Conservation (phyloP, 2,888 invertebrate species). For the Cheilosia impressa region DNA sequence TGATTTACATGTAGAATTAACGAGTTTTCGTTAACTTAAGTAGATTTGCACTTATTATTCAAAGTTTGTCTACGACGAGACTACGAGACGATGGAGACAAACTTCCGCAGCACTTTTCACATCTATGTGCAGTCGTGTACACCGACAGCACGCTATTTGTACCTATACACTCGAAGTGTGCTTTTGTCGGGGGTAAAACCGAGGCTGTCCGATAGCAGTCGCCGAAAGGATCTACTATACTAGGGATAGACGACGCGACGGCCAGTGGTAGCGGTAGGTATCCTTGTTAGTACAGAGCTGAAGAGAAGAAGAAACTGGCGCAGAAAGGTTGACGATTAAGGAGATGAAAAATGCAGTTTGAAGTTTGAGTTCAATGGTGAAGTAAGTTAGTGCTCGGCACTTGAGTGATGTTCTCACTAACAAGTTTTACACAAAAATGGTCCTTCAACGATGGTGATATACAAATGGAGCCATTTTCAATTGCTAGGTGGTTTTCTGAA, state of each 20-base stretch:
- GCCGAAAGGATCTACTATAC: constrained; percentile 10
- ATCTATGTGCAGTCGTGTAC: constrained; percentile 63
- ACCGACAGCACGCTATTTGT: constrained; percentile 6
- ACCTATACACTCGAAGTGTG: constrained; percentile 27
- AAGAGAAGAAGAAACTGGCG: constrained; percentile 59
- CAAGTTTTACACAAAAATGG: constrained; percentile 65
- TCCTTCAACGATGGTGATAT: constrained; percentile 41
- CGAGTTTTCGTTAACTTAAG: constrained; percentile 75
- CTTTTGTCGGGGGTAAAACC: constrained; percentile 15
- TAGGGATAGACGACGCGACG: constrained; percentile 52
- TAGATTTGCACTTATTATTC: constrained; percentile 75
- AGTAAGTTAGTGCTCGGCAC: constrained; percentile 65
- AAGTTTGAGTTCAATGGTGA: constrained; percentile 66
- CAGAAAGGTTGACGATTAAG: constrained; percentile 72
- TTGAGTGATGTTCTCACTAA: constrained; percentile 73
- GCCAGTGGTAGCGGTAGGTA: constrained; percentile 40
- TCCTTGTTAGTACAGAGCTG: constrained; percentile 64
- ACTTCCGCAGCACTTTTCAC: constrained; percentile 70
- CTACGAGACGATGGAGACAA: constrained; percentile 59
- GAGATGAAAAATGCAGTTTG: constrained; percentile 74
- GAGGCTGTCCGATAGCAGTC: constrained; percentile 51
- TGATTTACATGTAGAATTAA: constrained; percentile 75
- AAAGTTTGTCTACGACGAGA: constrained; percentile 72
- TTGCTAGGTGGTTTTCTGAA: constrained; percentile 15
- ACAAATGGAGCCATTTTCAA: constrained; percentile 50